Evolutionary conservation across 2,888 invertebrate species (phyloP), one percentile per base, ranked within the genome.

Genomic region (Amblyjoppa fuscipennis): DNA sequence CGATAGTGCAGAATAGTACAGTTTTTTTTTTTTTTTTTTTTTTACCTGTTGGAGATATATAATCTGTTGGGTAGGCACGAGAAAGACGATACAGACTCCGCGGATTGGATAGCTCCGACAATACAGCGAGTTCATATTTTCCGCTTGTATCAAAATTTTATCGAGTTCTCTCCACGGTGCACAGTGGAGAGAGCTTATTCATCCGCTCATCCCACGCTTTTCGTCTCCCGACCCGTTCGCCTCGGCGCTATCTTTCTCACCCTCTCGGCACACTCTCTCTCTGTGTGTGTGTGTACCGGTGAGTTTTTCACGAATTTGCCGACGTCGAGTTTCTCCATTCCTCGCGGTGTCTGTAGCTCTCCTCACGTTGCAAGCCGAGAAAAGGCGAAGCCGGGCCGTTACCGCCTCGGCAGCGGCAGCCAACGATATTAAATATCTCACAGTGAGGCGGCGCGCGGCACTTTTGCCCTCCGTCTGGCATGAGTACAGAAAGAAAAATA

Each of bases 361-460:
- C 16, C 56, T 13, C 45, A 11, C 83, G 84, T 87, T 87, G 73
- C 76, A 76, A 83, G 68, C 75, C 28, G 66, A 81, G 80, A 76
- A 38, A 28, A 49, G 20, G 53, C 59, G 64, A 69, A 66, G 71
- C 45, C n/a, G 45, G 61, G 64, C 38, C 76, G 73, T 76, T 74
- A 66, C 74, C 76, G 13, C 61, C 53, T 64, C 69, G 73, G 71
- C 70, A 51, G 31, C 45, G 61, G 31, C 70, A 66, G 69, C 68
- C 59, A 79, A 74, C 79, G 79, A 85, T 87, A 88, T 87, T 87
- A 83, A 88, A 87, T 86, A 87, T 81, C 81, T 78, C 59, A 25
- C 59, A 9, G 13, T 69, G 84, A 84, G 79, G 85, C 3, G 25
- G 83, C 79, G 83, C 41, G 49, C 64, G 84, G 73, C 49, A 80